phyloP scores from a whole-genome alignment of 2,797 vertebrate species.

The Neosilurus mollespiculum region DNA sequence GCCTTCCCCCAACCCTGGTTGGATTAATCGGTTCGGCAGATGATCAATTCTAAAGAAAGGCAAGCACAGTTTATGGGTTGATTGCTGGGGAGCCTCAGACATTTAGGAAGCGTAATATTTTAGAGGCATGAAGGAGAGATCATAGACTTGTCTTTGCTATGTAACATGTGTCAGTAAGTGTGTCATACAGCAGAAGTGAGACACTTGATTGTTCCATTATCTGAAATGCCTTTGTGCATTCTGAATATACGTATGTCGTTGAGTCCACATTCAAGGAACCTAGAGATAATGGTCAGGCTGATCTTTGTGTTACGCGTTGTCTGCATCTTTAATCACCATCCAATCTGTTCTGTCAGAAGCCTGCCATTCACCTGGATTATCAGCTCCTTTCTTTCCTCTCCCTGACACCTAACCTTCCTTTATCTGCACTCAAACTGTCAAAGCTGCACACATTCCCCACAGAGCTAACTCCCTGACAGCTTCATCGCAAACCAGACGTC shows the following conservation, averaged over 20 bases:
- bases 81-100: not conserved
- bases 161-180: not conserved
- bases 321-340: conserved; percentile 19
- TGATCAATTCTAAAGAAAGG: not conserved
- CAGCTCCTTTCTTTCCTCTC: conserved; percentile 17
- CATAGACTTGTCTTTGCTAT: not conserved
- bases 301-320: conserved; percentile 17
- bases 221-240: not conserved
- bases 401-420: conserved; percentile 17
- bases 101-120: not conserved
- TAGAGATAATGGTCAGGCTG: conserved; percentile 15
- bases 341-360: conserved; percentile 32
- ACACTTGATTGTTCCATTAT: not conserved
- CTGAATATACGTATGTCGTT: too few species aligned
- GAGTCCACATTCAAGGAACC: not conserved
- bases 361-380: conserved; percentile 34
- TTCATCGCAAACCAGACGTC: conserved; percentile 17
- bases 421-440: conserved; percentile 34
- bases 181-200: not conserved
- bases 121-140: not conserved
- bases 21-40: too few species aligned
- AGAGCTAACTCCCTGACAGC: conserved; percentile 25
- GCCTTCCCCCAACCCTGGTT: too few species aligned
- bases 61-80: conserved; percentile 1
- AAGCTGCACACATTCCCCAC: not conserved